A percentile compares a stretch with the other conserved stretches of the same genome.
phyloP scores from a whole-genome alignment of 2,888 invertebrate genomes.

The Eucriotettix oculatus region DNA sequence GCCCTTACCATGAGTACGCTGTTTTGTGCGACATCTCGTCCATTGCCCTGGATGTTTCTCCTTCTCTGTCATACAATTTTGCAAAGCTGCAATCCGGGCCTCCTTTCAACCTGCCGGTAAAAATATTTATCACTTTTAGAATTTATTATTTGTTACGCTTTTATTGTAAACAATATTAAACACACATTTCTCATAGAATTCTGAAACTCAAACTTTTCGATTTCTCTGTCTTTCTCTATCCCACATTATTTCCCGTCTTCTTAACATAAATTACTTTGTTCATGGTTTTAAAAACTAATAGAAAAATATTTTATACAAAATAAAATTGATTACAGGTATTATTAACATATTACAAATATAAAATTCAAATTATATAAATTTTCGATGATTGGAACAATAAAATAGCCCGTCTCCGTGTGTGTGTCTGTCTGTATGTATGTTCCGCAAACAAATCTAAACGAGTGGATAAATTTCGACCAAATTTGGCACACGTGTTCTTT shows the following conservation, averaged over 20 bases:
- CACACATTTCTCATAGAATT: too few species aligned
- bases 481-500: too few species aligned
- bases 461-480: too few species aligned
- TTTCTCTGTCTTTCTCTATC: neutral
- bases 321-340: neutral
- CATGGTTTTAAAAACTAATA: too few species aligned
- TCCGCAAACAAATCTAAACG: too few species aligned
- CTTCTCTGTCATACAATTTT: conserved; percentile 11
- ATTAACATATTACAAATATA: neutral
- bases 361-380: neutral
- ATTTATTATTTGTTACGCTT: too few species aligned
- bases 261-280: too few species aligned
- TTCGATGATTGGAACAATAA: too few species aligned
- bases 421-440: too few species aligned
- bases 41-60: neutral
- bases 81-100: conserved; percentile 12
- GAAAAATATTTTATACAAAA: neutral
- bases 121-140: neutral
- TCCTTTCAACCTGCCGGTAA: conserved; percentile 7
- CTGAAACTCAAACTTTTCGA: neutral
- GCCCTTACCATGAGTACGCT: conserved; percentile 7
- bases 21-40: conserved; percentile 6
- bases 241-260: neutral
- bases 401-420: too few species aligned
- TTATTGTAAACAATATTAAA: too few species aligned